These are phyloP conservation scores for Simalia tracyae DNA, from an alignment of 2,797 vertebrate genomes.

Conservation along the genomic window DNA sequence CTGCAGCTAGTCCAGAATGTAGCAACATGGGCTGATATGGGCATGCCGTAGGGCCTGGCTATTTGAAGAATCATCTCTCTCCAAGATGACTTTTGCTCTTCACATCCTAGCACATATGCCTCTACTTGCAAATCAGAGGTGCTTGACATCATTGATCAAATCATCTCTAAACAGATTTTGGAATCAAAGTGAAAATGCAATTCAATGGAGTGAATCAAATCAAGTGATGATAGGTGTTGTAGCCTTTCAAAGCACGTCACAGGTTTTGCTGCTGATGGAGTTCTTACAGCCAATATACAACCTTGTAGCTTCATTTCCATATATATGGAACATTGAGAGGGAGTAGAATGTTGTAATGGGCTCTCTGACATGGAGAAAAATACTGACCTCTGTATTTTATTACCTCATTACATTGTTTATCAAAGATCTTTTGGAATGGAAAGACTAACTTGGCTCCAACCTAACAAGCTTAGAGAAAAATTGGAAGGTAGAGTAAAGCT, in stretches of 20 bases:
- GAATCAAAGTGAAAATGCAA: neutral
- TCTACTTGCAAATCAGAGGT: neutral
- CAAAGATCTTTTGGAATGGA: neutral
- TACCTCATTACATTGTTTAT: neutral
- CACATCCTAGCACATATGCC: neutral
- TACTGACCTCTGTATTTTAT: neutral
- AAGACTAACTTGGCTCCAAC: neutral
- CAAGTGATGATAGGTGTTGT: neutral
- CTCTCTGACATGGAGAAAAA: neutral
- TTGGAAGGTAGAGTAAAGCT: neutral
- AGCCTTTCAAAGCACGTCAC: neutral
- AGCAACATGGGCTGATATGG: neutral
- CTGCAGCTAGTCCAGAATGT: neutral
- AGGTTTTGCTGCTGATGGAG: neutral
- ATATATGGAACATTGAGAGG: neutral
- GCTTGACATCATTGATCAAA: neutral
- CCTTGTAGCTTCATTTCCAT: neutral
- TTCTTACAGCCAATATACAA: neutral
- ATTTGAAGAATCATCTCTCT: neutral
- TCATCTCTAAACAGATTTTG: neutral
- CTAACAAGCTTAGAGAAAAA: neutral
- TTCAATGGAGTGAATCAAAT: neutral
- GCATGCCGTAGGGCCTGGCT: neutral
- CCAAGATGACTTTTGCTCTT: neutral
- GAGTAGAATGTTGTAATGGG: neutral